Percentiles rank a stretch among this genome's conserved stretches.
These are phyloP conservation scores for Caenorhabditis latens DNA, from an alignment of 1,140 invertebrate species.

Conservation along the genomic window DNA sequence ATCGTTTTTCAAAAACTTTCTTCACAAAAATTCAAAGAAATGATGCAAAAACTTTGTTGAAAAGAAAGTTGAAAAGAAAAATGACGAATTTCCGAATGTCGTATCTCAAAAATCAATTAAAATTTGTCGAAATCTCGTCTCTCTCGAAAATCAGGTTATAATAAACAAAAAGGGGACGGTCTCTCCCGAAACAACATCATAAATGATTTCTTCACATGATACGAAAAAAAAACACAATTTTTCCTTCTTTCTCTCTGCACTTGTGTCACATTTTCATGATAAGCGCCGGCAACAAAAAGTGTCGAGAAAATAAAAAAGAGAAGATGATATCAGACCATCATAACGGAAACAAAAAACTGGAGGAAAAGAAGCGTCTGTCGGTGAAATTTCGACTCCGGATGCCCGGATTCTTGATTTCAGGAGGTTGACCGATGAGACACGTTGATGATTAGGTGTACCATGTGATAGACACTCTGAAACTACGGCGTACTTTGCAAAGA, in stretches of 20 bases:
- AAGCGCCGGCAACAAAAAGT: background rate
- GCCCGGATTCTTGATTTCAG: background rate
- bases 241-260: background rate
- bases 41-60: too few relatives aligned
- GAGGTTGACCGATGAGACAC: background rate
- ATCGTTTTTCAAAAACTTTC: background rate
- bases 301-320: background rate
- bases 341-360: background rate
- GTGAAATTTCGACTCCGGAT: constrained; percentile 25
- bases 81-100: background rate
- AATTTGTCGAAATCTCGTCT: background rate
- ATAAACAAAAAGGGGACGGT: background rate
- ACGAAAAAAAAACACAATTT: constrained; percentile 14
- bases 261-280: background rate
- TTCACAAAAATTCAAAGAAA: too few relatives aligned
- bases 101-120: constrained; percentile 13
- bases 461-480: background rate
- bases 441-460: background rate
- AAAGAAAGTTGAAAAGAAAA: background rate
- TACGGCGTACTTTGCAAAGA: background rate
- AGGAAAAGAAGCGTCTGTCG: constrained; percentile 23
- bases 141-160: background rate
- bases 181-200: constrained; percentile 16
- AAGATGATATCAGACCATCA: constrained; percentile 30
- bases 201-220: constrained; percentile 22